phyloP scores from a whole-genome alignment of 2,888 invertebrate genomes.

The Heteromyza rotundicornis region DNA sequence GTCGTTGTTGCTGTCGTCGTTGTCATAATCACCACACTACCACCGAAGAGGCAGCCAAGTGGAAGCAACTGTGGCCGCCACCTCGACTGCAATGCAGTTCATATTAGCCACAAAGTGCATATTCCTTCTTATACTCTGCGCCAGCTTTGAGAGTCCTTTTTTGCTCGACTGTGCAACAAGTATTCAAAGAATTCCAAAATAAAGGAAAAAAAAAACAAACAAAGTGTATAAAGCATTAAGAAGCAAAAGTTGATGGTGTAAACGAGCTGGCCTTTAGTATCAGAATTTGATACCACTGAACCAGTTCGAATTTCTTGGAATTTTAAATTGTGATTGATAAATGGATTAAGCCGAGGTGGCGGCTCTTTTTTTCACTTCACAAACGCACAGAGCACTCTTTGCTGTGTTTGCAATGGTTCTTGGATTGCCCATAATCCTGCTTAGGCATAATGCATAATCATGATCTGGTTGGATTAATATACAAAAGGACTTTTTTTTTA shows the following conservation, averaged over 20 bases:
- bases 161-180: background rate
- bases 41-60: slow-evolving; percentile 2
- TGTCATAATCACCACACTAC: no score
- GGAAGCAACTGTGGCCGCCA: background rate
- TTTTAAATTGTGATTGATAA: slow-evolving; percentile 31
- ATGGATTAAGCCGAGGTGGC: slow-evolving; percentile 28
- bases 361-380: slow-evolving; percentile 8
- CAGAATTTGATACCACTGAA: slow-evolving; percentile 23
- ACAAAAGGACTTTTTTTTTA: no score
- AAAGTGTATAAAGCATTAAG: no score
- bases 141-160: background rate
- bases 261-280: background rate
- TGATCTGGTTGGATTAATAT: no score
- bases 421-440: no score
- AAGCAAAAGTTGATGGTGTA: background rate
- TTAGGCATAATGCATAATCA: no score
- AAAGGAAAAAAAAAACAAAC: background rate
- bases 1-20: no score
- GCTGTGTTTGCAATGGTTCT: background rate
- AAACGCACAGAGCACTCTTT: no score
- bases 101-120: background rate
- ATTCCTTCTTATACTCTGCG: background rate
- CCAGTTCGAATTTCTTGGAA: slow-evolving; percentile 30
- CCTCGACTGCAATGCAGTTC: background rate
- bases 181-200: background rate